Base-by-base conservation (phyloP, 1,140 invertebrate genomes). In the Drosophila ogumai region DNA sequence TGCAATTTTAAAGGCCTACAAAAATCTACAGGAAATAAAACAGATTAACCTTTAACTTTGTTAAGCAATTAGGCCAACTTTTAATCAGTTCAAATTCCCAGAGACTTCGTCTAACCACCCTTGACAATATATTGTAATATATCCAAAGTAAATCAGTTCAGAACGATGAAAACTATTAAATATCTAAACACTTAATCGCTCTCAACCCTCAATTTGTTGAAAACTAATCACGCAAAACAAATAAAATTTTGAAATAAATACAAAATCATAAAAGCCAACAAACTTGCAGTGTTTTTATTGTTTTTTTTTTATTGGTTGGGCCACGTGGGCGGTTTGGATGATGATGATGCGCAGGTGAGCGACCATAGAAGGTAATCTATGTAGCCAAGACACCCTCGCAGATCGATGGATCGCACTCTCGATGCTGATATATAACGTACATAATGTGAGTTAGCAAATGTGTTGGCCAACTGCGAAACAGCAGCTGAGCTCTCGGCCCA, bases 361-460 rank as follows among this genome's bases (percentile, higher is more conserved):
- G 64, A 72, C 82, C 84, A 87, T 77, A 87, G 84, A 88, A 88
- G 82, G 82, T 60, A 77, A 85, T 77, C 73, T 81, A 81, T 86
- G 76, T 81, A 78, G 81, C 82, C 77, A 85, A 81, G 58, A 88
- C 84, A 88, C 85, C 84, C 84, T 68, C 85, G 85, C 82, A 84
- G 76, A 71, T 41, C 22, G 46, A 81, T 61, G 66, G 56, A 60
- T 68, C 65, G 65, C n/a, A 68, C 65, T 68, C 67, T 40, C 64
- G 64, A 57, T 56, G 38, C 38, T 36, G 50, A 34, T 40, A 41
- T 57, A 44, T 44, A 43, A 57, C 78, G 64, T 56, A 79, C 55
- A 82, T 75, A 75, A 72, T 69, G 73, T 63, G 66, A 81, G 75
- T 43, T 43, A 54, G 69, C 75, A 67, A 82, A 82, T 64, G 47